Evolutionary conservation across 1,140 invertebrate species (phyloP).

Genomic region (Dendroctonus valens): DNA sequence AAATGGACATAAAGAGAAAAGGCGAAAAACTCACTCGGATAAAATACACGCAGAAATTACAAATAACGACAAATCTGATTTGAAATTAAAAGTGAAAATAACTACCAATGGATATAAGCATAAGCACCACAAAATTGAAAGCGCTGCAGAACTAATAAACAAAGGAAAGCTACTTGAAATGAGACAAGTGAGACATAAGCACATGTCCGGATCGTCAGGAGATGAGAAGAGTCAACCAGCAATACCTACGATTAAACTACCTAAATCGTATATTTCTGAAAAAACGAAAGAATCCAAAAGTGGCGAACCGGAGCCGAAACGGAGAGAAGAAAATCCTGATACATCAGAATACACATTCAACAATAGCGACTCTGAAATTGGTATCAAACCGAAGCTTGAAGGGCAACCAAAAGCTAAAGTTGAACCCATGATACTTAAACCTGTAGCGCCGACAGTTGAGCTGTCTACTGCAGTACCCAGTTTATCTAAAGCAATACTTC

Average conservation of each 20-base stretch:
- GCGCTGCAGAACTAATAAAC: slow-evolving; percentile 28
- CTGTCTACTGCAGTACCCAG: too few relatives aligned
- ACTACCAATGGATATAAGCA: slow-evolving; percentile 48
- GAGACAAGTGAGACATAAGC: slow-evolving; percentile 48
- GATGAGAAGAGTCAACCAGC: slow-evolving; percentile 34
- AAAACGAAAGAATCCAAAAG: slow-evolving; percentile 2
- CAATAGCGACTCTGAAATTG: slow-evolving; percentile 17
- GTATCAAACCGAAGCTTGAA: slow-evolving; percentile 15
- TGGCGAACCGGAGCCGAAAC: slow-evolving; percentile 9
- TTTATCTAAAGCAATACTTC: background rate
- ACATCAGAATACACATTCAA: slow-evolving; percentile 4
- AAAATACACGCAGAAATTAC: slow-evolving; percentile 49
- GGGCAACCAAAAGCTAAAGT: slow-evolving; percentile 22
- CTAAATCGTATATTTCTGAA: slow-evolving; percentile 28
- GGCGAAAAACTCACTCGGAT: slow-evolving; percentile 45
- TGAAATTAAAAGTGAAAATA: slow-evolving; percentile 50
- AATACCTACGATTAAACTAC: slow-evolving; percentile 30
- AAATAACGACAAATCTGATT: slow-evolving; percentile 43
- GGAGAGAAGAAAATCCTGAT: slow-evolving; percentile 13
- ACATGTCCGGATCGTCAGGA: slow-evolving; percentile 30
- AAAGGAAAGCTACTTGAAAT: slow-evolving; percentile 50
- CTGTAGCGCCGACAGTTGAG: background rate
- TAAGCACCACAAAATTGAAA: slow-evolving; percentile 43
- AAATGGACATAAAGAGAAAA: slow-evolving; percentile 42
- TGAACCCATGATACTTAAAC: slow-evolving; percentile 25